Evolutionary conservation across 2,888 invertebrate species (phyloP).

Genomic region (Pecten maximus): DNA sequence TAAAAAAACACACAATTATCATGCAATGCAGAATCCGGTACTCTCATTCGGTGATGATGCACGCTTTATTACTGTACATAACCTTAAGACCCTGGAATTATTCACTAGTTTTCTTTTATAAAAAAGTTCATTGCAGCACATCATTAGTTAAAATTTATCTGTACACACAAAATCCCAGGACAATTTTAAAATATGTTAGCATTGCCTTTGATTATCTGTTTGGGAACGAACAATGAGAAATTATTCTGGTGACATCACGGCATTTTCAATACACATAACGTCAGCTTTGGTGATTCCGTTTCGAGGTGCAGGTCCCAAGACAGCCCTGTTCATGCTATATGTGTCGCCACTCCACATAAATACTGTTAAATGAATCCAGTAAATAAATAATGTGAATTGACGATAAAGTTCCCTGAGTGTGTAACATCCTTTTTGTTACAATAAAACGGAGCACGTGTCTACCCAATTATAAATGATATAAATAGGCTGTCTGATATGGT

Average conservation of each 20-base stretch:
- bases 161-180: not conserved
- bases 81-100: too few relatives aligned
- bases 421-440: not conserved
- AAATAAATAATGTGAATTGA: constrained; percentile 13
- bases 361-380: not conserved
- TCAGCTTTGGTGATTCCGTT: not conserved
- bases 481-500: not conserved
- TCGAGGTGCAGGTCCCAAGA: not conserved
- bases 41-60: too few relatives aligned
- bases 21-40: too few relatives aligned
- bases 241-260: not conserved
- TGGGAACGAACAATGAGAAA: not conserved
- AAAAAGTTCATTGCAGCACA: not conserved
- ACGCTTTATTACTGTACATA: too few relatives aligned
- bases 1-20: too few relatives aligned
- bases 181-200: not conserved
- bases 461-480: not conserved
- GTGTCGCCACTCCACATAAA: not conserved
- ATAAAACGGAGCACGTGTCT: not conserved
- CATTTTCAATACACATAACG: not conserved
- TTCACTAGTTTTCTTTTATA: too few relatives aligned
- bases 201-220: not conserved
- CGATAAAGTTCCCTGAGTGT: not conserved
- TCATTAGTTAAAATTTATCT: not conserved
- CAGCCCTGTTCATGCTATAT: not conserved